Conservation (phyloP, 2,888 invertebrate genomes). For the Eilema sororculum region DNA sequence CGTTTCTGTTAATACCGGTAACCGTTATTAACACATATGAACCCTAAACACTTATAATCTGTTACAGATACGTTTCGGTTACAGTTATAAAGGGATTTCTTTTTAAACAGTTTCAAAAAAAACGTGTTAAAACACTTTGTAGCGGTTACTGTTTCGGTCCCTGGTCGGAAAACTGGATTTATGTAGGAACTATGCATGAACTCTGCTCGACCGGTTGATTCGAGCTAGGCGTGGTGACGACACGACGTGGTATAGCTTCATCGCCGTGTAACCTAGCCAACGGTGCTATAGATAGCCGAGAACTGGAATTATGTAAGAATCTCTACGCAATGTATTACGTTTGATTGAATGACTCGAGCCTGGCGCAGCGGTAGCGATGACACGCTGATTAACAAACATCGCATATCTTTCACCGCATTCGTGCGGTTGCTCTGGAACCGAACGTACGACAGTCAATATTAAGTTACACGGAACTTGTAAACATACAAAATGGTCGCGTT, state of each 20-base stretch:
- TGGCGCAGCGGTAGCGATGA: neutral
- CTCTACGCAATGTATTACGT: neutral
- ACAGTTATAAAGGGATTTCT: no score
- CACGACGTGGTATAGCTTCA: neutral
- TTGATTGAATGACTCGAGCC: neutral
- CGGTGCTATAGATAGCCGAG: neutral
- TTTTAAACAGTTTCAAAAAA: no score
- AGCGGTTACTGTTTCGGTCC: no score
- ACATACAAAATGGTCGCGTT: conserved; percentile 59
- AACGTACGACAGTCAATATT: conserved; percentile 11
- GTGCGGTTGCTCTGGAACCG: conserved; percentile 19
- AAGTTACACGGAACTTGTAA: neutral
- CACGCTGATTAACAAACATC: neutral
- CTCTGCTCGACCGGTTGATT: no score
- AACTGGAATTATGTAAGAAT: neutral
- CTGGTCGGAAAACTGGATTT: no score
- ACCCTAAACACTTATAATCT: no score
- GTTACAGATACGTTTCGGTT: no score
- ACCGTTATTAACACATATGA: no score
- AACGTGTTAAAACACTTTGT: no score
- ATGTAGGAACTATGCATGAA: no score
- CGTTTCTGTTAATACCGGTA: no score
- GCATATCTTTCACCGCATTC: conserved; percentile 26
- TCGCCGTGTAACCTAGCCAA: neutral
- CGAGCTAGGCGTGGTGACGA: no score